A percentile compares a stretch with the other conserved stretches of the same genome.
Conservation (phyloP, 1,140 invertebrate genomes). For the Bombyx mori region DNA sequence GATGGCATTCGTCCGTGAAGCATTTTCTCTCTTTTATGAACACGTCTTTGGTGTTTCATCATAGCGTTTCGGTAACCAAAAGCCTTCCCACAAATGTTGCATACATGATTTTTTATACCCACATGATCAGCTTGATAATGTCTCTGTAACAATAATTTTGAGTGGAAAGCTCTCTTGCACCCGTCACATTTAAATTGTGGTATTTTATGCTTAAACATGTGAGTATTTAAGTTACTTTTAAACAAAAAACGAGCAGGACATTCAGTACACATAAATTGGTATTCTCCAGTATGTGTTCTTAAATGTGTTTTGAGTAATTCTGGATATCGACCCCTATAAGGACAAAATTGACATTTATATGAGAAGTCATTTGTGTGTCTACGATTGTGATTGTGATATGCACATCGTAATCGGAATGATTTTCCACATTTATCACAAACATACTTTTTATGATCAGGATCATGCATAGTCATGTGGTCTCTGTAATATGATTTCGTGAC, state of each 20-base stretch:
- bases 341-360: conserved; percentile 56
- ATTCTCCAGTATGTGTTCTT: conserved; percentile 66
- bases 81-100: conserved; percentile 66
- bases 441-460: conserved; percentile 52
- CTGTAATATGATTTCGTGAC: conserved; percentile 52
- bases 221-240: conserved; percentile 69
- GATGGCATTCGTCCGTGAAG: conserved; percentile 42
- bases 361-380: conserved; percentile 50
- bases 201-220: conserved; percentile 60
- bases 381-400: conserved; percentile 52
- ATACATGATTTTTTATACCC: conserved; percentile 69
- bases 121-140: conserved; percentile 67
- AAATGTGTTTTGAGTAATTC: conserved; percentile 64
- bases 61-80: conserved; percentile 69
- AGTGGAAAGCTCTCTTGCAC: conserved; percentile 57
- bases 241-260: conserved; percentile 68
- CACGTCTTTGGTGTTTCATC: conserved; percentile 67
- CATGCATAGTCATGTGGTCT: conserved; percentile 56
- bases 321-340: conserved; percentile 47
- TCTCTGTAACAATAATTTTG: conserved; percentile 38
- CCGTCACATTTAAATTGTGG: conserved; percentile 51
- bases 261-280: conserved; percentile 68
- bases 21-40: conserved; percentile 64
- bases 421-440: conserved; percentile 60
- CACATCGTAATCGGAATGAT: conserved; percentile 51